Evolutionary conservation across 64 coral and sea anemone genomes (phyloP), one percentile per base, ranked within the genome.

Genomic region (Catalaphyllia jardinei): DNA sequence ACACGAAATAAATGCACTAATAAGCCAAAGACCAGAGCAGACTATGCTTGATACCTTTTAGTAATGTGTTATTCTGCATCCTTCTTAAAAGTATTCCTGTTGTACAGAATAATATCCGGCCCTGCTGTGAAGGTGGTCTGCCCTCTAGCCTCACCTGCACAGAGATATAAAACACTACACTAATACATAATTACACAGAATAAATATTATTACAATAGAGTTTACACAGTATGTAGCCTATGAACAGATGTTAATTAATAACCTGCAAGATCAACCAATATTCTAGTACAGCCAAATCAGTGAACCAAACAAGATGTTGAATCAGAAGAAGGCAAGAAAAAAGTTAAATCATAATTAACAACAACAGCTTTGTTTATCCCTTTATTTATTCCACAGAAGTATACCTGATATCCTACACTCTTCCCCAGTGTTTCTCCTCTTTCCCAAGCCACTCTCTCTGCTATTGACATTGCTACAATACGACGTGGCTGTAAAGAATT

Each of bases 401-500:
- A 16, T 92, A 92, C 94, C 80, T 96, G 90, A 62, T 92, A 92
- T 3, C 90, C 94, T 57, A 96, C 33, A 74, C 87, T 89, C 64
- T 92, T 96, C n/a, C 90, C 90, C 10, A 92, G 38, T 12, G 72
- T 72, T 72, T 92, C 86, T 42, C 87, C 86, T 67, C 94, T 92
- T 74, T 96, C 94, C 78, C 80, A 92, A 71, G 94, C 94, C 29
- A 96, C 94, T 84, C 94, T 96, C 51, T 96, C 94, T 59, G 94
- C 94, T 59, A 96, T 92, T 52, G 94, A 92, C 94, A 96, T 96
- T n/a, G 94, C 94, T 20, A 96, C 94, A 50, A 96, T 92, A 73
- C 94, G 90, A 57, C 94, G 87, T 64, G 94, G 94, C 94, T 96
- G 72, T 14, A 79, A 89, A 83, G 19, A 42, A 22, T 29, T 39